phyloP scores from a whole-genome alignment of 2,888 invertebrate species.

The Calameuta idolon region DNA sequence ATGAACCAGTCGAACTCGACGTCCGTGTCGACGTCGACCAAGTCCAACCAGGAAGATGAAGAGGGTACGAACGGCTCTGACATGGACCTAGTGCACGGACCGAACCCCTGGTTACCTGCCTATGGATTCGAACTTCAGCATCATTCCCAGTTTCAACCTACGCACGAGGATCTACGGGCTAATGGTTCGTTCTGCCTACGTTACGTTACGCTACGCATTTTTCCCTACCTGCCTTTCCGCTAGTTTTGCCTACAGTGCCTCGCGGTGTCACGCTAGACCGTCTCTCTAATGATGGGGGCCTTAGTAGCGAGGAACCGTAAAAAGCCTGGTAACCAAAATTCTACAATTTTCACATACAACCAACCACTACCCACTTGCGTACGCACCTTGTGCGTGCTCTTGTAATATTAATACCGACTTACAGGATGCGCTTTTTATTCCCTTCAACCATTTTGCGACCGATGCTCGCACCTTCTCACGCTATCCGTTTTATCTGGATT shows the following conservation, averaged over 20 bases:
- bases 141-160: slow-evolving; percentile 58
- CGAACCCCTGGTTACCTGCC: slow-evolving; percentile 83
- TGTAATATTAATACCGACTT: no score
- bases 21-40: slow-evolving; percentile 22
- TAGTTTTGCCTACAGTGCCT: background rate
- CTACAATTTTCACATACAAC: no score
- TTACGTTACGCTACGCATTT: slow-evolving; percentile 13
- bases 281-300: no score
- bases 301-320: no score
- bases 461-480: no score
- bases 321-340: no score
- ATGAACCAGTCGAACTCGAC: slow-evolving; percentile 35
- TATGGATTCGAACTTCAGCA: slow-evolving; percentile 80
- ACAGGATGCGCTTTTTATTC: no score
- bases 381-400: no score
- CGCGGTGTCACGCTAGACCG: no score
- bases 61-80: slow-evolving; percentile 40
- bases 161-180: slow-evolving; percentile 62
- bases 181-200: slow-evolving; percentile 56
- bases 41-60: slow-evolving; percentile 9
- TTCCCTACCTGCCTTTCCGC: slow-evolving; percentile 8
- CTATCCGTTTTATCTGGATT: no score
- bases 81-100: slow-evolving; percentile 69
- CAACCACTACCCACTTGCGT: no score
- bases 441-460: no score